Evolutionary conservation across 2,797 vertebrate genomes (phyloP), one percentile per base, ranked within the genome.

Genomic region (Pseudomugil gertrudae): DNA sequence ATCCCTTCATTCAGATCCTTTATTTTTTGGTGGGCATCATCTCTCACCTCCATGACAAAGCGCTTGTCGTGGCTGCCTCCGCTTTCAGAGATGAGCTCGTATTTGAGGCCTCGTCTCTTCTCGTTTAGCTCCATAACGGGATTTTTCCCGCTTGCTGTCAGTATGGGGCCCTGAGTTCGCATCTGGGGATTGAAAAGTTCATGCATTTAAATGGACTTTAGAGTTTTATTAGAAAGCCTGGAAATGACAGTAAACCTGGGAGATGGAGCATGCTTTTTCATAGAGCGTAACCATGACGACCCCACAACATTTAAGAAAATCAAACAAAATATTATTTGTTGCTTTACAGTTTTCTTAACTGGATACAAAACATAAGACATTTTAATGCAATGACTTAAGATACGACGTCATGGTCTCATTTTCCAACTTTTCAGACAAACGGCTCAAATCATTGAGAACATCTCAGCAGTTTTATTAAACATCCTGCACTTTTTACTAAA

Each of bases 111-210:
- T 89, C 98, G 92, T 69, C 98, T 94, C 90, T 99, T 99, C 84
- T 99, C 98, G 60, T 99, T 99, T 45, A 99, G 95, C 91, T 99
- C 98, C 98, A 99, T 99, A 74, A 99, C 97, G 0, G 98, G 98
- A 86, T 99, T 99, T 92, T 99, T 99, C 71, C 98, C 97, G 53
- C 98, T 99, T 27, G 97, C 97, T 50, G 98, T 99, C 88, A 99
- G 95, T 69, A 99, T 99, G 81, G 98, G 98, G 90, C 98, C 98
- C 96, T 99, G 98, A 96, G 98, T 99, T 96, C 98, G 94, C 84
- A 99, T 96, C 97, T 99, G 80, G 60, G 66, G 43, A 14, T 75
- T 2, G 17, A 60, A 58, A 36, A 60, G 17, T 30, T 0, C 57
- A 56, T 63, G 15, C 4, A 68, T 52, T 30, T 15, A 9, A 53